Evolutionary conservation across 2,113 vertebrate genomes (phyloP).

Genomic region (Puma concolor): DNA sequence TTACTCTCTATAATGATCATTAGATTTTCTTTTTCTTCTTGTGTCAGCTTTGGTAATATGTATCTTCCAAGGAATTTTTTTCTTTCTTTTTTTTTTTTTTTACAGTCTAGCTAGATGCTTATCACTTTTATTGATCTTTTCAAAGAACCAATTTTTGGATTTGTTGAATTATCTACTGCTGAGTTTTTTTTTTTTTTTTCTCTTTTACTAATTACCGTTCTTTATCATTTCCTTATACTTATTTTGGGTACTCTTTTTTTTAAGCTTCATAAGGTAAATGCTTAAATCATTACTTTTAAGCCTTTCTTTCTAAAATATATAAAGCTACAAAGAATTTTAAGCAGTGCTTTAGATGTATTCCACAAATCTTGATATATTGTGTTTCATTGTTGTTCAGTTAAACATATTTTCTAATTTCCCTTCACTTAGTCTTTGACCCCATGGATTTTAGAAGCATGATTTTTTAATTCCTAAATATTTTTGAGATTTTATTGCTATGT

Average conservation of each 20-base stretch:
- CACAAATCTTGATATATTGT: not conserved
- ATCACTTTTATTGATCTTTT: constrained; percentile 14
- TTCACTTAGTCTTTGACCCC: not conserved
- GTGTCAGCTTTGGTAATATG: not conserved
- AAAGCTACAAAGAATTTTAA: not conserved
- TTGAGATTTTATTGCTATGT: not conserved
- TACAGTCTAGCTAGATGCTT: not conserved
- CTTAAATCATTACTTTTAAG: not conserved
- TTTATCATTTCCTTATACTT: not conserved
- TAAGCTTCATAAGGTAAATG: not conserved
- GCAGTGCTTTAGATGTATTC: not conserved
- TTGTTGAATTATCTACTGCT: not conserved
- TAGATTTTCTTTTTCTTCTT: constrained; percentile 17
- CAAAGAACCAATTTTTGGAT: not conserved
- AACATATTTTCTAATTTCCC: not conserved
- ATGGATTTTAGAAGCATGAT: not conserved
- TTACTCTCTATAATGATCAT: not conserved
- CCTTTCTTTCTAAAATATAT: not conserved
- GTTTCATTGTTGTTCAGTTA: not conserved
- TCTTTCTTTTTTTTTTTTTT: not conserved
- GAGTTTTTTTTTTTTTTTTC: not conserved
- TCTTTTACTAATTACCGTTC: not conserved
- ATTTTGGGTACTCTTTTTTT: not conserved
- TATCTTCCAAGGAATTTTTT: not conserved
- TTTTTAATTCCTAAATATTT: not conserved